A percentile compares a stretch with the other conserved stretches of the same genome.
Conservation (phyloP, 2,888 invertebrate species). For the Tribolium freemani region DNA sequence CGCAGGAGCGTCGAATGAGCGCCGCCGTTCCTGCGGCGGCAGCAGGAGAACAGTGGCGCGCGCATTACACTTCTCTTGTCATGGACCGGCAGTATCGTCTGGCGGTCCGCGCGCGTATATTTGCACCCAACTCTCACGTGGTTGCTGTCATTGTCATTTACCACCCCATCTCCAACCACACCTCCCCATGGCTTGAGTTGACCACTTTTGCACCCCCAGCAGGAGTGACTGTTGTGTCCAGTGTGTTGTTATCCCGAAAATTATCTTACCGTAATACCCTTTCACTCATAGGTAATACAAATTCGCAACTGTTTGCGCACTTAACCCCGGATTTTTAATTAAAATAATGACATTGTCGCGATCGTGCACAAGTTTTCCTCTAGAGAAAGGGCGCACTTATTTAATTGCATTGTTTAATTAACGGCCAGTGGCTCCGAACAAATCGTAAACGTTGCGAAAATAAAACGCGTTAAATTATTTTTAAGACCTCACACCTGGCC, state of each 20-base stretch:
- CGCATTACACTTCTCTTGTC: constrained; percentile 45
- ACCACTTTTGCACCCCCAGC: constrained; percentile 3
- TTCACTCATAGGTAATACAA: neutral
- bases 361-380: constrained; percentile 1
- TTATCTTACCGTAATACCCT: neutral
- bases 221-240: neutral
- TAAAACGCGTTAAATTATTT: neutral
- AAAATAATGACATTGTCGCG: neutral
- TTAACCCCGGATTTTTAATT: constrained; percentile 4
- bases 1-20: constrained; percentile 42
- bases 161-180: constrained; percentile 40
- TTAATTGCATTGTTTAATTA: constrained; percentile 8
- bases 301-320: neutral
- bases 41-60: constrained; percentile 49
- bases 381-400: neutral
- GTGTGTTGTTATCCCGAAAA: neutral
- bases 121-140: constrained; percentile 50
- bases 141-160: constrained; percentile 46
- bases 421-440: neutral
- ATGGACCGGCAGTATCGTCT: constrained; percentile 51
- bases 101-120: constrained; percentile 50
- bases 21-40: constrained; percentile 43
- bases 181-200: constrained; percentile 39
- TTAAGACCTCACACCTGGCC: neutral
- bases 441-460: neutral